Conservation (phyloP, 2,113 vertebrate species). For the Sialia sialis region DNA sequence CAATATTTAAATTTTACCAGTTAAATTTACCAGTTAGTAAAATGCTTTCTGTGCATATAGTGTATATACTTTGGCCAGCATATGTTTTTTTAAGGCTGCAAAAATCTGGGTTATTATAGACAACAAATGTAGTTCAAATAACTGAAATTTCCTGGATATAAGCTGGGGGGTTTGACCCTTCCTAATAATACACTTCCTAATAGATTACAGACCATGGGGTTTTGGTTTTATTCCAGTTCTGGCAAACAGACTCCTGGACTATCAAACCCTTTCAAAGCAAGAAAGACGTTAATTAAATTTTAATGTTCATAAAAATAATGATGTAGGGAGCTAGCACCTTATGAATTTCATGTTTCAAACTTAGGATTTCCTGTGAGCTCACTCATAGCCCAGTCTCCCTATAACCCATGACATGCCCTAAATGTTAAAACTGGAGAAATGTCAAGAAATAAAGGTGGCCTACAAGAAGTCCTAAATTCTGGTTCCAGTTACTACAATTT, state of each 20-base stretch:
- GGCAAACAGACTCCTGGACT: background rate
- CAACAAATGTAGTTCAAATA: background rate
- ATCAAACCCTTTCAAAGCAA: background rate
- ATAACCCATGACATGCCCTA: background rate
- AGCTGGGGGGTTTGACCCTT: fast-evolving
- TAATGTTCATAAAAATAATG: background rate
- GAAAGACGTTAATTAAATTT: background rate
- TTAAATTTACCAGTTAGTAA: background rate
- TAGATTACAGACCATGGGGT: background rate
- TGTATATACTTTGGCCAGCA: background rate
- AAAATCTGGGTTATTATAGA: background rate
- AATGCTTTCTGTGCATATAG: background rate
- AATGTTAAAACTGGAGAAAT: background rate
- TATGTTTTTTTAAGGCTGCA: background rate
- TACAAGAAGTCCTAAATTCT: background rate
- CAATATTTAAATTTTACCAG: background rate
- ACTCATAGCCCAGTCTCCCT: background rate
- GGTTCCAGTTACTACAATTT: background rate
- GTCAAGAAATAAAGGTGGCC: background rate
- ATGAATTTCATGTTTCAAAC: background rate
- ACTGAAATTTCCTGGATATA: background rate
- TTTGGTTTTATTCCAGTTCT: background rate
- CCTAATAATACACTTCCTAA: background rate
- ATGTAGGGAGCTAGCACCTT: background rate
- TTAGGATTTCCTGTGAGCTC: background rate